A percentile compares a stretch with the other conserved stretches of the same genome.
phyloP scores from a whole-genome alignment of 92 coral and sea anemone genomes.

The Parazoanthus atlanticus region DNA sequence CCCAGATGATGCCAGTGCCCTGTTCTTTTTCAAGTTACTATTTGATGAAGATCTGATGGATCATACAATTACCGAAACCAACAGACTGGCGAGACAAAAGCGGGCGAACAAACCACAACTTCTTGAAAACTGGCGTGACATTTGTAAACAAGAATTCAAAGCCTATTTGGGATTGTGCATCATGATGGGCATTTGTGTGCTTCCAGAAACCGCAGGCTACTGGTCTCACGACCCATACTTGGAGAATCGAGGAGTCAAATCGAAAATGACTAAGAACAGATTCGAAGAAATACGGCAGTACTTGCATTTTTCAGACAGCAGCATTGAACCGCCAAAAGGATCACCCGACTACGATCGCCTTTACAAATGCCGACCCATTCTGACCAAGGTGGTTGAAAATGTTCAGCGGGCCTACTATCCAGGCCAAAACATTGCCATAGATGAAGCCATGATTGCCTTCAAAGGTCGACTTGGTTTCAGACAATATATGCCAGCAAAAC shows the following conservation, averaged over 20 bases:
- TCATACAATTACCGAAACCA: neutral
- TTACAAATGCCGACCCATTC: neutral
- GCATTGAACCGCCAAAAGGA: neutral
- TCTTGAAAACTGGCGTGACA: neutral
- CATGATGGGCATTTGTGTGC: neutral
- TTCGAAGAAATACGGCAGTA: constrained; percentile 43
- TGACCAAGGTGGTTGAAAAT: neutral
- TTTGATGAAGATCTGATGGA: neutral
- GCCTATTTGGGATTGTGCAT: too few relatives aligned
- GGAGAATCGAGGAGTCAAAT: neutral
- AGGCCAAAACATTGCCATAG: neutral
- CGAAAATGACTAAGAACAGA: constrained; percentile 38
- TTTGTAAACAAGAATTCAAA: neutral
- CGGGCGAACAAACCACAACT: neutral
- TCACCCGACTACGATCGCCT: neutral
- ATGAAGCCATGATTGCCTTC: constrained; percentile 49
- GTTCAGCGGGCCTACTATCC: neutral
- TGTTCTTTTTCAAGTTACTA: neutral
- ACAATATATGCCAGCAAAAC: constrained; percentile 51
- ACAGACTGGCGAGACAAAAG: neutral
- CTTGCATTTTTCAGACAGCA: constrained; percentile 45
- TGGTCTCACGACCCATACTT: neutral
- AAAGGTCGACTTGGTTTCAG: constrained; percentile 45
- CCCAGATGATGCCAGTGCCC: neutral
- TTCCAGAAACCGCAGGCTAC: neutral